These are phyloP conservation scores for Nanorana parkeri DNA, from an alignment of 2,113 vertebrate genomes.

Conservation along the genomic window DNA sequence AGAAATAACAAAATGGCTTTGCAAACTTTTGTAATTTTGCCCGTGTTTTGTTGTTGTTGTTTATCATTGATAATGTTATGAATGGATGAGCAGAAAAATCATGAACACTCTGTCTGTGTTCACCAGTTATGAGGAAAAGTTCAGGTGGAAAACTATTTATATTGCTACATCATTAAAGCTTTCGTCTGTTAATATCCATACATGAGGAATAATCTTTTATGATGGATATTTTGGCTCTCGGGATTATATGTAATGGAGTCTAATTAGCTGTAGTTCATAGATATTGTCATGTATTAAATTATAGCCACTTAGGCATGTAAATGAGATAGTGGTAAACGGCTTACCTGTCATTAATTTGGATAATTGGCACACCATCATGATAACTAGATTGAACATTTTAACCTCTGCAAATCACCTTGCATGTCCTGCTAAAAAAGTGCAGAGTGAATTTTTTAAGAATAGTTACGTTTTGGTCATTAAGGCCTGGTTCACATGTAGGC, in stretches of 20 bases:
- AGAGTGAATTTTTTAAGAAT: no score
- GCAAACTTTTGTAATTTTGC: no score
- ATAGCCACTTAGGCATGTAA: conserved; percentile 12
- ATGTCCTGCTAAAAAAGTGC: no score
- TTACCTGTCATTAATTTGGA: neutral
- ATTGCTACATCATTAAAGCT: neutral
- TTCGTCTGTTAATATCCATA: neutral
- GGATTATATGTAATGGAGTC: conserved; percentile 10
- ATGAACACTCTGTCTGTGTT: no score
- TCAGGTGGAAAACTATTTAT: neutral
- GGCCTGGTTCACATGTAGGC: no score
- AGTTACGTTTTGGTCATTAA: no score
- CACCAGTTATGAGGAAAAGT: neutral
- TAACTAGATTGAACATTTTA: neutral
- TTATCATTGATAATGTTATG: no score
- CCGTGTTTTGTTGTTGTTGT: no score
- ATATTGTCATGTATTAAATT: conserved; percentile 13
- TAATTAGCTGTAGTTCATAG: conserved; percentile 20
- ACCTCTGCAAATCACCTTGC: no score
- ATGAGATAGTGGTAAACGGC: neutral
- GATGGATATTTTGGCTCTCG: neutral
- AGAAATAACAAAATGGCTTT: no score
- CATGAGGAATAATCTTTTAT: conserved; percentile 16
- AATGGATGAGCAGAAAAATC: no score
- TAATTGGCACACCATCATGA: neutral